Evolutionary conservation across 2,113 vertebrate species (phyloP).

Genomic region (Herpailurus yagouaroundi): DNA sequence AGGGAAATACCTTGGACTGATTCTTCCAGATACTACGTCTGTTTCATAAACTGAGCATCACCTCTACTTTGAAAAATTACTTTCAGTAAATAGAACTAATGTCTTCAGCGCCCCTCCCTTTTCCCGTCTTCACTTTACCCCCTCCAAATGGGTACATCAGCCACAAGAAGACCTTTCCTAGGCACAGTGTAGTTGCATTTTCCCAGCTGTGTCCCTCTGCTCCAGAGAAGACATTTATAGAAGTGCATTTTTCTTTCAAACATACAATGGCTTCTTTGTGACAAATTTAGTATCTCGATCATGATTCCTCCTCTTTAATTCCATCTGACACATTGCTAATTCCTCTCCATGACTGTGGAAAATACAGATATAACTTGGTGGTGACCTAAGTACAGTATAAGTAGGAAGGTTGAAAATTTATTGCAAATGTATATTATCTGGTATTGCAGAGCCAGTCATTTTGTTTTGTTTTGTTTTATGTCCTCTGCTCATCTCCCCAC

Average conservation of each 20-base stretch:
- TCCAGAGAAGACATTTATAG: background rate
- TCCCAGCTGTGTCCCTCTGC: background rate
- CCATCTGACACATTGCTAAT: background rate
- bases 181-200: background rate
- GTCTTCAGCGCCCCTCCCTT: background rate
- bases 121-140: background rate
- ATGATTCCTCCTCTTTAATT: constrained; percentile 6
- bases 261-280: background rate
- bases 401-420: background rate
- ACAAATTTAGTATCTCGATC: background rate
- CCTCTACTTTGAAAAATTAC: background rate
- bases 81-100: background rate
- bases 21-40: background rate
- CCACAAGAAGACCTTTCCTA: background rate
- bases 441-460: background rate
- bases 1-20: background rate
- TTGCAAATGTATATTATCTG: background rate
- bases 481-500: background rate
- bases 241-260: background rate
- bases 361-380: background rate
- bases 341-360: background rate
- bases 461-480: background rate
- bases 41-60: background rate
- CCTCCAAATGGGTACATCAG: background rate
- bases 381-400: background rate